phyloP scores from a whole-genome alignment of 2,113 vertebrate genomes.

The Callocephalon fimbriatum region DNA sequence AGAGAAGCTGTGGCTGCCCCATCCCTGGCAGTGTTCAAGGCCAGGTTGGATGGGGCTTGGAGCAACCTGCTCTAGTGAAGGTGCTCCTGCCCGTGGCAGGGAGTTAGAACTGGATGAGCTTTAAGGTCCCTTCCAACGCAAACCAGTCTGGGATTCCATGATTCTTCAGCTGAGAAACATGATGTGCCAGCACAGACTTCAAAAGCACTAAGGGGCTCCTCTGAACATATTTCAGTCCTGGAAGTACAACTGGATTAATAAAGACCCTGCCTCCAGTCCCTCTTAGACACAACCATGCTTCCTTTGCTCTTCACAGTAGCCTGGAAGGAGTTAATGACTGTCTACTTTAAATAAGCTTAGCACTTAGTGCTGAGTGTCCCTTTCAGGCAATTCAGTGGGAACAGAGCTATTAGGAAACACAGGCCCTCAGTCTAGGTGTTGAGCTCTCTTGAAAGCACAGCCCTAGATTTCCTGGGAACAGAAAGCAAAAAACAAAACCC shows the following conservation, averaged over 20 bases:
- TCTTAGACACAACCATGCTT: not conserved
- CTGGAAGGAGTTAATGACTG: not conserved
- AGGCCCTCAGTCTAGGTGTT: not conserved
- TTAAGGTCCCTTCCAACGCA: not conserved
- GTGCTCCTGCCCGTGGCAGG: not conserved
- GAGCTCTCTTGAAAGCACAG: not conserved
- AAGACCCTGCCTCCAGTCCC: not conserved
- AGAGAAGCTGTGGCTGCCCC: not conserved
- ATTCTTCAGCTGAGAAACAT: not conserved
- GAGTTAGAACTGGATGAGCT: not conserved
- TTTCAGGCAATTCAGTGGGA: not conserved
- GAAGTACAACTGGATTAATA: not conserved
- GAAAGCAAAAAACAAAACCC: not conserved
- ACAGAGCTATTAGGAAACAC: not conserved
- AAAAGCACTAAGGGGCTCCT: not conserved
- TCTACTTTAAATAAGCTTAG: not conserved
- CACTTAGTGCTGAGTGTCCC: not conserved
- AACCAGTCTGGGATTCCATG: not conserved
- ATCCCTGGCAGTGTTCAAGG: not conserved
- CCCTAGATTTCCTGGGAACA: not conserved
- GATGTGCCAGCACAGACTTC: not conserved
- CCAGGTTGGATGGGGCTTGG: not conserved
- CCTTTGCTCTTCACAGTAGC: not conserved
- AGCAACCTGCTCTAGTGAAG: not conserved
- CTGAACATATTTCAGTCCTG: not conserved